Conservation (phyloP, 2,888 invertebrate species). For the Aleiodes testaceus region DNA sequence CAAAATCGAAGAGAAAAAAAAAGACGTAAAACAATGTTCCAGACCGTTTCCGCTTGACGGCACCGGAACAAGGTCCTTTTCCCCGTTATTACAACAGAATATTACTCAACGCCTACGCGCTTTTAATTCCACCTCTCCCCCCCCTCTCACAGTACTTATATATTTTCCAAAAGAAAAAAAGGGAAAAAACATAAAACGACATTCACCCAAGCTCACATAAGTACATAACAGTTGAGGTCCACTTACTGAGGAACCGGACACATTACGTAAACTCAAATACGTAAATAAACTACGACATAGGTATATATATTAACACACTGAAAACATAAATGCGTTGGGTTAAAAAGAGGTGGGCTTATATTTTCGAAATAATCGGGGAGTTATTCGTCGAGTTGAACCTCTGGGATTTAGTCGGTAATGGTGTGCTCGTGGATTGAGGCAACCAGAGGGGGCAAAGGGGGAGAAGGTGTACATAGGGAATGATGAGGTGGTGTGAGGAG, state of each 20-base stretch:
- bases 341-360: conserved; percentile 17
- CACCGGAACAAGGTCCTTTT: conserved; percentile 55
- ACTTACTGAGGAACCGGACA: conserved; percentile 14
- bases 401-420: conserved; percentile 18
- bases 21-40: conserved; percentile 41
- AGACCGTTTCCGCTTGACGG: conserved; percentile 58
- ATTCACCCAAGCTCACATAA: not conserved
- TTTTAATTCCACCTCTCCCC: not conserved
- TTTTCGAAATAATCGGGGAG: conserved; percentile 32
- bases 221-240: conserved; percentile 1
- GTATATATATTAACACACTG: not conserved
- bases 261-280: conserved; percentile 13
- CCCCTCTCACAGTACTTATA: not conserved
- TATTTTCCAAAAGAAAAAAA: not conserved
- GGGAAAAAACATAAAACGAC: not conserved
- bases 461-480: conserved; percentile 56
- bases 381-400: conserved; percentile 45
- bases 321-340: not conserved
- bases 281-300: conserved; percentile 5
- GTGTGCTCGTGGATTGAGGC: conserved; percentile 12
- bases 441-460: conserved; percentile 16
- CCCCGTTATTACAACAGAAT: conserved; percentile 28
- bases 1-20: conserved; percentile 10
- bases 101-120: conserved; percentile 13
- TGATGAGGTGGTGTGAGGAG: conserved; percentile 59